Evolutionary conservation across 2,113 vertebrate species (phyloP).

Genomic region (Hiodon alosoides): DNA sequence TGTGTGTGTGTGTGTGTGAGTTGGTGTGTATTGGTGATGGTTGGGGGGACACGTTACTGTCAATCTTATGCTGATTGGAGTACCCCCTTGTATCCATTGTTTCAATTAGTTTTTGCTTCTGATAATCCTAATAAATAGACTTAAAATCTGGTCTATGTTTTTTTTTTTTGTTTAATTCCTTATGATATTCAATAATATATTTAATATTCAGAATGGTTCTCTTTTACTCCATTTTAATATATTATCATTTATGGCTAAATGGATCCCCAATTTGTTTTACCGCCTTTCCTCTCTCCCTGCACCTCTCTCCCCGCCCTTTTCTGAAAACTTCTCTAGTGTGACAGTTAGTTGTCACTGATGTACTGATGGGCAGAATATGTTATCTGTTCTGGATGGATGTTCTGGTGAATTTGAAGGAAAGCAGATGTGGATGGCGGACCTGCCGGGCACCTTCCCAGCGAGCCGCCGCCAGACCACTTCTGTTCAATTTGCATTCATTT

Average conservation of each 20-base stretch:
- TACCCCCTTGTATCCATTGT: background rate
- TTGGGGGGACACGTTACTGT: constrained; percentile 5
- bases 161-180: background rate
- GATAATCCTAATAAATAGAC: too few relatives aligned
- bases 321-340: constrained; percentile 34
- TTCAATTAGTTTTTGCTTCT: too few relatives aligned
- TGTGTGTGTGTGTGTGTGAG: constrained; percentile 26
- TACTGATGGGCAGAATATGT: constrained; percentile 40
- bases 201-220: background rate
- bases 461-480: constrained; percentile 40
- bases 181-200: too few relatives aligned
- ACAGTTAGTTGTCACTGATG: constrained; percentile 46
- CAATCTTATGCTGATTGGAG: constrained; percentile 24
- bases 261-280: constrained; percentile 14
- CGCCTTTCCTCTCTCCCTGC: background rate
- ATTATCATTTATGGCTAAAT: constrained; percentile 12
- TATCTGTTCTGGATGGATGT: constrained; percentile 43
- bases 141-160: too few relatives aligned
- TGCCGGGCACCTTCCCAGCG: constrained; percentile 3
- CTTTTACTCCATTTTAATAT: background rate
- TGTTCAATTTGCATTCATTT: constrained; percentile 69
- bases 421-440: constrained; percentile 40
- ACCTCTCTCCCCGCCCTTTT: constrained; percentile 18
- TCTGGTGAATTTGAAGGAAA: constrained; percentile 31
- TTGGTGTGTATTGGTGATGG: constrained; percentile 7